Conservation (phyloP, 2,797 vertebrate genomes). For the Acipenser ruthenus region DNA sequence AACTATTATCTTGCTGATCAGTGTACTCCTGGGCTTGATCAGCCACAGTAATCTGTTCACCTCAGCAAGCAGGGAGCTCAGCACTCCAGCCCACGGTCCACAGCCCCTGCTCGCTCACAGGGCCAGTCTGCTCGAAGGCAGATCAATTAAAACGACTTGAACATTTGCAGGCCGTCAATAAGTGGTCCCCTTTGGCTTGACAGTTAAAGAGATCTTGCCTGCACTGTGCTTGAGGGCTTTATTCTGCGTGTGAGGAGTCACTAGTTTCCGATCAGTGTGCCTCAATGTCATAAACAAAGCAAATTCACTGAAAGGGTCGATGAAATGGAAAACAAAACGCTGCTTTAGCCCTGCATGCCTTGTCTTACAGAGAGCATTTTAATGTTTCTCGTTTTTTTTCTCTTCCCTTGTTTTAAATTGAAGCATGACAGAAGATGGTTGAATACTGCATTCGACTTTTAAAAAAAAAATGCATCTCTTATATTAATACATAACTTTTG, state of each 20-base stretch:
- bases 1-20: conserved; percentile 60
- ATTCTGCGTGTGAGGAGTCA: conserved; percentile 43
- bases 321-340: conserved; percentile 30
- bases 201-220: conserved; percentile 39
- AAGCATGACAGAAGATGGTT: not conserved
- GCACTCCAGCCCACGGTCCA: conserved; percentile 20
- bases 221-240: conserved; percentile 43
- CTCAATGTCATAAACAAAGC: conserved; percentile 45
- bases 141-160: conserved; percentile 75
- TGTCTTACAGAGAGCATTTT: conserved; percentile 16
- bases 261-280: conserved; percentile 47
- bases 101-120: conserved; percentile 26
- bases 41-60: conserved; percentile 53
- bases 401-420: not conserved
- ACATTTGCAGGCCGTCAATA: conserved; percentile 66
- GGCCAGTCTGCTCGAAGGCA: conserved; percentile 46
- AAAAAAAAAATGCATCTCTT: not conserved
- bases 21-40: conserved; percentile 61
- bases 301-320: conserved; percentile 33
- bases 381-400: not conserved
- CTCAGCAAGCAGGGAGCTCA: conserved; percentile 45
- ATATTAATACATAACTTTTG: no score
- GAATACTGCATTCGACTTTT: not conserved
- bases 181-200: conserved; percentile 56
- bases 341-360: conserved; percentile 29